A percentile compares a stretch with the other conserved stretches of the same genome.
Conservation (phyloP, 2,797 vertebrate genomes). For the Neopelma chrysocephalum region DNA sequence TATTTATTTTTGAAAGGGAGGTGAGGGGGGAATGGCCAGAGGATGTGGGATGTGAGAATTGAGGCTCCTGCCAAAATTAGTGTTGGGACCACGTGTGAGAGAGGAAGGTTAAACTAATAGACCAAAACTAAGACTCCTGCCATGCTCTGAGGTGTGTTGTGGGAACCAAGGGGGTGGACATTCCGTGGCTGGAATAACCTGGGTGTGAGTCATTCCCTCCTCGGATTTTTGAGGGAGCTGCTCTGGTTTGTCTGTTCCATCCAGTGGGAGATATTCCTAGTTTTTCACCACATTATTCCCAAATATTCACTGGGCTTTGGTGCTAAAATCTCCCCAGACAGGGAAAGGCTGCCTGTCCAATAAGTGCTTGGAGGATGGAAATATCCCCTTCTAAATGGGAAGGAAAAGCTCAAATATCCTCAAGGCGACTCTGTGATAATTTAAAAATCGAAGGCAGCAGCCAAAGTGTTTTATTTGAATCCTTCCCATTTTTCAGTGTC, state of each 20-base stretch:
- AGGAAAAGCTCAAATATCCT: neutral
- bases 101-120: conserved; percentile 4
- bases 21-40: neutral
- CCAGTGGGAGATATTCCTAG: neutral
- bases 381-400: neutral
- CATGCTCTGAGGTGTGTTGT: neutral
- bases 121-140: neutral
- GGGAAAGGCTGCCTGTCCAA: neutral
- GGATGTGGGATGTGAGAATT: neutral
- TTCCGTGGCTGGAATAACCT: conserved; percentile 8
- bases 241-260: neutral
- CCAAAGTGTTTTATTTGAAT: neutral
- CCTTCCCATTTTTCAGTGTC: neutral
- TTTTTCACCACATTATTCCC: neutral
- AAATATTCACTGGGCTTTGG: neutral
- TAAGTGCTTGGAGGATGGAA: neutral
- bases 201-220: conserved; percentile 46
- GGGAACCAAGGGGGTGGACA: conserved; percentile 58
- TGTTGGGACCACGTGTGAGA: neutral
- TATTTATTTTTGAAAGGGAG: neutral
- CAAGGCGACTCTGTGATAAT: neutral
- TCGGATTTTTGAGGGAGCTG: conserved; percentile 22
- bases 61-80: conserved; percentile 16
- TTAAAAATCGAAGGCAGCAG: neutral
- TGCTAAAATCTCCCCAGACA: neutral